Percentiles rank a stretch among this genome's conserved stretches.
Conservation (phyloP, 2,113 vertebrate species). For the Tor tambroides region DNA sequence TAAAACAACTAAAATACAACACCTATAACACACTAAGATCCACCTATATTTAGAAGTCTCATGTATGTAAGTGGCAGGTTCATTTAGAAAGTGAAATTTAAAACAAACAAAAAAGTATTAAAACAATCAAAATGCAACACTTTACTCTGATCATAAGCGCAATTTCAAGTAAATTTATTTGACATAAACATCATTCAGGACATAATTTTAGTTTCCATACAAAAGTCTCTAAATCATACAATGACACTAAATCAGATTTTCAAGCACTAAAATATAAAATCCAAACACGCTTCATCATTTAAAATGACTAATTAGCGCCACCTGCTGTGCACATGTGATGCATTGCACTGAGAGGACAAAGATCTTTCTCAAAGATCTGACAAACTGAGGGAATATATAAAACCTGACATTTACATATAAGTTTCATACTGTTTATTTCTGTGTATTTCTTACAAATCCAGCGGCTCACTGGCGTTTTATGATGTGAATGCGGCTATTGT, state of each 20-base stretch:
- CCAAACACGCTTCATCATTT: background rate
- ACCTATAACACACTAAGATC: background rate
- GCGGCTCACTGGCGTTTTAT: background rate
- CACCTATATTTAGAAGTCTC: background rate
- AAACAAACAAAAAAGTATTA: background rate
- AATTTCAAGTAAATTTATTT: background rate
- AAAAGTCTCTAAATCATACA: background rate
- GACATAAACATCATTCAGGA: background rate
- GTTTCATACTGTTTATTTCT: slow-evolving; percentile 52
- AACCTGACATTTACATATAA: background rate
- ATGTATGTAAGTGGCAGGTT: background rate
- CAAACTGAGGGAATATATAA: background rate
- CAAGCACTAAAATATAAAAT: no score
- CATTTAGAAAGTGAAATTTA: background rate
- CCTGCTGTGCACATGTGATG: slow-evolving; percentile 12
- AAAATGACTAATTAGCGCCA: background rate
- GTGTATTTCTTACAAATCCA: background rate
- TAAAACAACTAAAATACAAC: background rate
- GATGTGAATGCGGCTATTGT: slow-evolving; percentile 41
- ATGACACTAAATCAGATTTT: background rate
- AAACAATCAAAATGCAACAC: background rate
- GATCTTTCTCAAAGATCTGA: background rate
- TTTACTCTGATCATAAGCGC: background rate
- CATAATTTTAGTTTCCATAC: background rate
- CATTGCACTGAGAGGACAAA: background rate